Percentiles rank a stretch among this genome's conserved stretches.
Evolutionary conservation across 2,113 vertebrate genomes (phyloP).

Genomic region (Ochotona curzoniae): DNA sequence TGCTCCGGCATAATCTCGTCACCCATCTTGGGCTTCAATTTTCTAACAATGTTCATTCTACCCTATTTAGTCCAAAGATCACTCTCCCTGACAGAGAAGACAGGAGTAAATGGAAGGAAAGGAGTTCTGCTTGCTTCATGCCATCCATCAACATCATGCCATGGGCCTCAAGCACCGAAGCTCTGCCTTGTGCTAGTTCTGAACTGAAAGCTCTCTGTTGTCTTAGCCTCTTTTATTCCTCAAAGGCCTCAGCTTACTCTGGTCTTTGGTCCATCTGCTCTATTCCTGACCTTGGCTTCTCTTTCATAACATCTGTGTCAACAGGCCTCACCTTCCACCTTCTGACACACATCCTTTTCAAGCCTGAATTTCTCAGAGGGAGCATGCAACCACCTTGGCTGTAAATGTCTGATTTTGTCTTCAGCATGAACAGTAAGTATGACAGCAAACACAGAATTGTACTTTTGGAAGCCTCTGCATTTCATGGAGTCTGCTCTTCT

Average conservation of each 20-base stretch:
- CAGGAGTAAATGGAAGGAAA: conserved; percentile 25
- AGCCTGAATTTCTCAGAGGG: not conserved
- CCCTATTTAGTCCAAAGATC: conserved; percentile 58
- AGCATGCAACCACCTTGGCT: not conserved
- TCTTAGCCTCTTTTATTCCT: not conserved
- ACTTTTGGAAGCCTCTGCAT: not conserved
- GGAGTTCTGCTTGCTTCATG: conserved; percentile 34
- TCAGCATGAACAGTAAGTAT: not conserved
- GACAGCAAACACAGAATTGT: not conserved
- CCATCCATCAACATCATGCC: conserved; percentile 64
- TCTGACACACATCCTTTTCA: not conserved
- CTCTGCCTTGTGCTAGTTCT: conserved; percentile 11
- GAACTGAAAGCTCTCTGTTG: not conserved
- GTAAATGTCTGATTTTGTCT: not conserved
- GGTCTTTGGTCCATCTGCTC: not conserved
- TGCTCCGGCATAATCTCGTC: conserved; percentile 44
- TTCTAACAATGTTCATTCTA: conserved; percentile 63
- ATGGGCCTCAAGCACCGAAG: not conserved
- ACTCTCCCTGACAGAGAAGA: conserved; percentile 64
- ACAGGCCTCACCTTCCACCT: not conserved
- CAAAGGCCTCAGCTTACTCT: not conserved
- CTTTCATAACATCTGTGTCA: not conserved
- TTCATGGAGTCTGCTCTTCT: not conserved
- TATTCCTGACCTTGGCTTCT: not conserved
- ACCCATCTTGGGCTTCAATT: conserved; percentile 57